Evolutionary conservation across 2,888 invertebrate species (phyloP), one percentile per base, ranked within the genome.

Genomic region (Aquatica leii): DNA sequence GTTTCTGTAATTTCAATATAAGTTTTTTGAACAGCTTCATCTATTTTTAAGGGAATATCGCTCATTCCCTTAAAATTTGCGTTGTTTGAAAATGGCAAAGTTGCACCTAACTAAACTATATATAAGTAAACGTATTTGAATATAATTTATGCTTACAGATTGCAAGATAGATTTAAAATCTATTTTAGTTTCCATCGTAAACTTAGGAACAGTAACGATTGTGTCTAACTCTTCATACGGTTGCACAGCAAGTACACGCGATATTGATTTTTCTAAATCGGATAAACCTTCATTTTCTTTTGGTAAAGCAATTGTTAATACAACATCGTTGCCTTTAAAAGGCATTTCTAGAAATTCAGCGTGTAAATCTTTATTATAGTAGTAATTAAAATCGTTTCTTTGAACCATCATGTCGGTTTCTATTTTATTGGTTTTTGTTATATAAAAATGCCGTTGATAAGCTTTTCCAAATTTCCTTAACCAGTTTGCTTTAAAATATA

Each of bases 91-190:
- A 72, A 72, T 1, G 65, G 63, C 6, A 59, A 41, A 6, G 62
- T 52, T 37, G 71, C 63, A 14, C 70, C 71, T 60, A 71, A 18
- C 71, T 71, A 11, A 24, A 4, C 2, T 24, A 4, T 4, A 24
- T 4, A 24, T 24, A 3, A 17, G 18, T 8, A 46, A 18, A 46
- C n/a, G n/a, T n/a, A n/a, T 15, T 41, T 18, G 3, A 18, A 37
- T 11, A 46, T 11, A 18, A 24, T 24, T 2, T 8, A 4, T 46
- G 40, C 56, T 62, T 56, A 92, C 92, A 82, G 88, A 84, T 14
- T 83, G 77, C 49, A 93, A 77, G 11, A 86, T 73, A 0, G 81
- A 77, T n/a, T 82, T 82, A 21, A 93, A 81, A 64, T 90, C 83
- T 11, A 69, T 66, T 1, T 52, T 46, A 1, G 62, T 58, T 57